Evolutionary conservation across 2,888 invertebrate genomes (phyloP), one percentile per base, ranked within the genome.

Genomic region (Drosophila gaucha): DNA sequence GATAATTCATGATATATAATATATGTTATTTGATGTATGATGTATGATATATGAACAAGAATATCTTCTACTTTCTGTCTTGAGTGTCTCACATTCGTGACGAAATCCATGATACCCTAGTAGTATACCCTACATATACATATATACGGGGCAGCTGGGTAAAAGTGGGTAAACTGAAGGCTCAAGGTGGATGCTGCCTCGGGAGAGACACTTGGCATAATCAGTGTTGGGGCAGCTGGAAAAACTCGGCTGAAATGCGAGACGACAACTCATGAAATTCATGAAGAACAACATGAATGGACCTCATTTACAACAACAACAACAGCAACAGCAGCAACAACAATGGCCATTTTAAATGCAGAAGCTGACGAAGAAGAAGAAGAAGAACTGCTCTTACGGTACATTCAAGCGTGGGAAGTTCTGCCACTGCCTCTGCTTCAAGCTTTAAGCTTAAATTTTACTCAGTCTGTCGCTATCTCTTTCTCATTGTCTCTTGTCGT

Each of bases 251-350:
- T 26, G 70, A 67, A 67, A 70, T 64, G 50, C 57, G 57, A 69
- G 80, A 69, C 51, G 55, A 56, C 33, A 78, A 35, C 68, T 86
- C 73, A 86, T 75, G 79, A 82, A 79, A 79, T 86, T 82, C 83
- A 82, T 78, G 73, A 67, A 57, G 67, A 65, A 41, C 54, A 31
- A 65, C 35, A 47, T 36, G 57, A 80, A 56, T 54, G 47, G 41
- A 77, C 55, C 69, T 72, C 56, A 62, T 35, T 67, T 41, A 60
- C 41, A 41, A 9, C 35, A 67, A 6, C 41, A 39, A 6, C 22
- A 20, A 8, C 24, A 36, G 1, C n/a, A 30, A 14, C 10, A 33
- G 1, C 20, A 51, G 6, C 26, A 56, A 24, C 9, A 35, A 10
- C 16, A 38, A 31, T 28, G 18, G 14, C 4, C 8, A 26, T 30